Base-by-base conservation (phyloP, 2,888 invertebrate genomes). In the Nephrocerus scutellatus region DNA sequence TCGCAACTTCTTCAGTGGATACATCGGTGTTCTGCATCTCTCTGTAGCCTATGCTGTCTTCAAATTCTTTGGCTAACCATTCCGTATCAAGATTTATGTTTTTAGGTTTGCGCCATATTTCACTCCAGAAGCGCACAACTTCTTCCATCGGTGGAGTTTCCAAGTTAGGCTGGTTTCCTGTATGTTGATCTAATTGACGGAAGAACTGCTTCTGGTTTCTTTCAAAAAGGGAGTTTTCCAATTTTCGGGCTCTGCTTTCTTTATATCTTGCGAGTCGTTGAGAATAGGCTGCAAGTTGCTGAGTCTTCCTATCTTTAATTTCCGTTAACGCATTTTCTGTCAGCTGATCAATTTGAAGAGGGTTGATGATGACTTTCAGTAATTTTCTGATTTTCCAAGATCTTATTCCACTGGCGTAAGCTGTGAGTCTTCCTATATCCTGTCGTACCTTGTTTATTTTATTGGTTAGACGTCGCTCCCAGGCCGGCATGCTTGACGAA, bases 31-130 rank as follows among this genome's bases (percentile, higher is more conserved):
- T n/a, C n/a, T n/a, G n/a, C n/a, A n/a, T n/a, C n/a, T n/a, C n/a
- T n/a, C n/a, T n/a, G n/a, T n/a, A n/a, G n/a, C n/a, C n/a, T 29
- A 10, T 9, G n/a, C 30, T 19, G 6, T 30, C 20, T 13, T 30
- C 30, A 10, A 8, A 2, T 30, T 30, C 30, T 20, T 30, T n/a
- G 9, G 15, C 13, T 12, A 30, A 12, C 30, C 30, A 30, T 16
- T 8, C 6, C 14, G n/a, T 30, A 6, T 30, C 30, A 2, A 30
- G 30, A n/a, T 30, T 20, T 4, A 20, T 30, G 20, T 30, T 30
- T 20, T 30, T 30, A 6, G 30, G 30, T 19, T 30, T 30, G n/a
- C 30, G 19, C 30, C 30, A 30, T 30, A 30, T 18, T 12, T 20
- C 20, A 8, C n/a, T 30, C 30, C 30, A 30, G 20, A 20, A 30